phyloP scores from a whole-genome alignment of 2,888 invertebrate genomes.

The Phaonia tiefii region DNA sequence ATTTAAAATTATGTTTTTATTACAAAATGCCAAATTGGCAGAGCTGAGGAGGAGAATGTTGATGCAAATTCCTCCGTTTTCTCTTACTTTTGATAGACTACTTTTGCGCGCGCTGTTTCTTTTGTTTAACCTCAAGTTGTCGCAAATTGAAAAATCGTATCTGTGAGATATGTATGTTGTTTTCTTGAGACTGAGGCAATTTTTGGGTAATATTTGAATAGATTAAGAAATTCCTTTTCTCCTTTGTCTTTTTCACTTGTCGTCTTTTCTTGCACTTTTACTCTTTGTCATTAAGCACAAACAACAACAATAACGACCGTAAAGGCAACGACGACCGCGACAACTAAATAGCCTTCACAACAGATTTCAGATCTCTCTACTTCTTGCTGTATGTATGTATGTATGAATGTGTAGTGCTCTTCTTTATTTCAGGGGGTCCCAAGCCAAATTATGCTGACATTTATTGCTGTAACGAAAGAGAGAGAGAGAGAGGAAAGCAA shows the following conservation, averaged over 20 bases:
- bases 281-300: conserved; percentile 44
- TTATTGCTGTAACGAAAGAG: conserved; percentile 57
- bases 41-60: neutral
- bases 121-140: neutral
- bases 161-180: conserved; percentile 8
- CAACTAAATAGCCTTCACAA: conserved; percentile 53
- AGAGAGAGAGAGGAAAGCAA: conserved; percentile 40
- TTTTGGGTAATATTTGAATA: conserved; percentile 55
- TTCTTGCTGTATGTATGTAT: neutral
- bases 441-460: conserved; percentile 52
- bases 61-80: neutral
- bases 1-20: conserved; percentile 20
- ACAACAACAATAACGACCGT: conserved; percentile 57
- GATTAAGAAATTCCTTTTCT: conserved; percentile 50
- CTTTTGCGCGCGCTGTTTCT: neutral
- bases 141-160: conserved; percentile 3
- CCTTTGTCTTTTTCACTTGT: neutral
- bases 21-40: conserved; percentile 22
- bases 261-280: conserved; percentile 19
- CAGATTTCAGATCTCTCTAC: conserved; percentile 21
- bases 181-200: conserved; percentile 57
- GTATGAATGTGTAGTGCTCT: neutral
- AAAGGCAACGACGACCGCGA: conserved; percentile 29
- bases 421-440: neutral
- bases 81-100: neutral